Evolutionary conservation across 2,888 invertebrate species (phyloP), one percentile per base, ranked within the genome.

Genomic region (Hylaea fasciaria): DNA sequence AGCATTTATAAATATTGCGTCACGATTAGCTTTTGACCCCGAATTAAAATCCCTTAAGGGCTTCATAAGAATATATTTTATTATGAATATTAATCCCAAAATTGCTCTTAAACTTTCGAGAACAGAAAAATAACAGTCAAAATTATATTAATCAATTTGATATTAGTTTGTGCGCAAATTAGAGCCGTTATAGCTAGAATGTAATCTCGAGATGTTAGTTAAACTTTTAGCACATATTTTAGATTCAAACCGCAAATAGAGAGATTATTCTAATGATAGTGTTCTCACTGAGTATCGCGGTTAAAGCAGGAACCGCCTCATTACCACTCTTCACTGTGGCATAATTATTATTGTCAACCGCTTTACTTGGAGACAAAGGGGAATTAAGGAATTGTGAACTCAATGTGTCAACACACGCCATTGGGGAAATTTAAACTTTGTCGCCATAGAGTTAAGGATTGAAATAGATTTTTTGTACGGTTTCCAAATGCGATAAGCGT

Each of bases 331-430:
- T 62, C 62, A 61, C 59, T 63, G 53, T 58, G 66, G 56, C 58
- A 61, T 66, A 64, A 68, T 68, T 70, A 62, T 68, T 57, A 64
- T 68, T 70, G 64, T 68, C 59, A 64, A 57, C 49, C 57, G 62
- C 66, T 63, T 68, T 70, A 68, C 68, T 57, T 54, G 47, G 10
- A n/a, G 57, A 22, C 70, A 70, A 68, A 65, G 41, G 64, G 51
- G 64, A 62, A 70, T 68, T 68, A 68, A 65, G 68, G 64, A 65
- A 62, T 50, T 57, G 62, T 59, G 57, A 35, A 22, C 53, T 54
- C 46, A 65, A 65, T 63, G 61, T 32, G 7, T 32, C 9, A 32
- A 49, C 39, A 54, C 12, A 11, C 45, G n/a, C 4, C 8, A 7
- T 16, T 44, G 49, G 44, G 2, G 43, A 22, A 65, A 3, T 57